Evolutionary conservation across 2,797 vertebrate genomes (phyloP).

Genomic region (Phoebastria nigripes): DNA sequence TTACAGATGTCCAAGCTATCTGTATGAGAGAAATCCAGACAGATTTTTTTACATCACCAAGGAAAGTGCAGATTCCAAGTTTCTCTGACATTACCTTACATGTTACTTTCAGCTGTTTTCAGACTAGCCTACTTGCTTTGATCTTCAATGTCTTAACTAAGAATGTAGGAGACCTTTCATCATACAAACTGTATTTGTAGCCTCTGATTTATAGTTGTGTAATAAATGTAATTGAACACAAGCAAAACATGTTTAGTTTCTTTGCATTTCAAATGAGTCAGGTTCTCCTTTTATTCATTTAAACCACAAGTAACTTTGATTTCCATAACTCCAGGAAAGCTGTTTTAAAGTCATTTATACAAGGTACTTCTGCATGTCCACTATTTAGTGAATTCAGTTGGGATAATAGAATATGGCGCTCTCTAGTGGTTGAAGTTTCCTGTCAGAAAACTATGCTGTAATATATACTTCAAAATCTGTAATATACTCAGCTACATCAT

Average conservation of each 20-base stretch:
- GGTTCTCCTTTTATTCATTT: not conserved
- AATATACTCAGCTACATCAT: not conserved
- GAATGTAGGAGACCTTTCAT: not conserved
- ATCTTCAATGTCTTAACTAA: not conserved
- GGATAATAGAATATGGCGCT: not conserved
- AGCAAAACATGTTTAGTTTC: not conserved
- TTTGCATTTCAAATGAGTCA: not conserved
- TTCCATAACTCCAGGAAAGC: not conserved
- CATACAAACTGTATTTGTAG: not conserved
- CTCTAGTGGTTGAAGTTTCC: not conserved
- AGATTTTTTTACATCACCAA: not conserved
- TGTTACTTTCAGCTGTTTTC: not conserved
- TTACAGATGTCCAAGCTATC: not conserved
- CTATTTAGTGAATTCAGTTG: not conserved
- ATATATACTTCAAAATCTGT: not conserved
- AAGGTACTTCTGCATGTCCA: not conserved
- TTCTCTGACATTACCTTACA: not conserved
- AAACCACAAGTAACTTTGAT: not conserved
- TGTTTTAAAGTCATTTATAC: not conserved
- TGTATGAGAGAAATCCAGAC: not conserved
- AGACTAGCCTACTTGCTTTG: not conserved
- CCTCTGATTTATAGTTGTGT: not conserved
- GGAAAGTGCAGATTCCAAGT: not conserved
- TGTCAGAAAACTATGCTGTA: not conserved
- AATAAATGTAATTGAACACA: not conserved